Conservation (phyloP, 2,113 vertebrate genomes). For the Thunnus maccoyii region DNA sequence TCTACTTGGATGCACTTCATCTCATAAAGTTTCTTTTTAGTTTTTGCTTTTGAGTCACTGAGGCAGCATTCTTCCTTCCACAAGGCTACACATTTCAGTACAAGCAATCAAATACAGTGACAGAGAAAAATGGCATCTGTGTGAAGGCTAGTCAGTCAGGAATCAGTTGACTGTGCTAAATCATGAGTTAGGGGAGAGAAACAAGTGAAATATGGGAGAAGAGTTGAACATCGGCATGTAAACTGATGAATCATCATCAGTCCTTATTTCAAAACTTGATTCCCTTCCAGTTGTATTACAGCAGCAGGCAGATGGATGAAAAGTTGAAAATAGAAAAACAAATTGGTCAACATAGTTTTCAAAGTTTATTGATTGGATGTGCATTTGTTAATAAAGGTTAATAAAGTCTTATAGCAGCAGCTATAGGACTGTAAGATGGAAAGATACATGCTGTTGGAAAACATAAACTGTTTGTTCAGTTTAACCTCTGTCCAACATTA, state of each 20-base stretch:
- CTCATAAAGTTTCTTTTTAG: not conserved
- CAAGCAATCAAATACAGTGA: constrained; percentile 8
- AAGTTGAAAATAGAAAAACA: not conserved
- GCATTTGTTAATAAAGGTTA: too few relatives aligned
- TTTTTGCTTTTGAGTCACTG: constrained; percentile 5
- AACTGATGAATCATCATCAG: not conserved
- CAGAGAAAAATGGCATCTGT: constrained; percentile 7
- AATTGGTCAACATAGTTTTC: not conserved
- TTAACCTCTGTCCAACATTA: not conserved
- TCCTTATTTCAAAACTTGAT: constrained; percentile 30
- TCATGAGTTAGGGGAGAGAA: not conserved
- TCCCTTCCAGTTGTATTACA: constrained; percentile 13
- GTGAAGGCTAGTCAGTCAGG: constrained; percentile 16
- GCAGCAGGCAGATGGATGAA: not conserved
- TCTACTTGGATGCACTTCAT: constrained; percentile 1
- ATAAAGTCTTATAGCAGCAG: too few relatives aligned
- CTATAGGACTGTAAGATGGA: not conserved
- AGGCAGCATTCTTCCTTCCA: constrained; percentile 6
- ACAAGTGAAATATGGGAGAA: constrained; percentile 14
- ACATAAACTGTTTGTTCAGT: not conserved
- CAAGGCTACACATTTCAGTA: constrained; percentile 14
- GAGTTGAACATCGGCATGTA: constrained; percentile 12
- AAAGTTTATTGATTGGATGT: not conserved
- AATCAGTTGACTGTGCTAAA: constrained; percentile 24
- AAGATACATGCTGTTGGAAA: not conserved